These are phyloP conservation scores for Euwallacea fornicatus DNA, from an alignment of 1,140 invertebrate species.

Conservation along the genomic window DNA sequence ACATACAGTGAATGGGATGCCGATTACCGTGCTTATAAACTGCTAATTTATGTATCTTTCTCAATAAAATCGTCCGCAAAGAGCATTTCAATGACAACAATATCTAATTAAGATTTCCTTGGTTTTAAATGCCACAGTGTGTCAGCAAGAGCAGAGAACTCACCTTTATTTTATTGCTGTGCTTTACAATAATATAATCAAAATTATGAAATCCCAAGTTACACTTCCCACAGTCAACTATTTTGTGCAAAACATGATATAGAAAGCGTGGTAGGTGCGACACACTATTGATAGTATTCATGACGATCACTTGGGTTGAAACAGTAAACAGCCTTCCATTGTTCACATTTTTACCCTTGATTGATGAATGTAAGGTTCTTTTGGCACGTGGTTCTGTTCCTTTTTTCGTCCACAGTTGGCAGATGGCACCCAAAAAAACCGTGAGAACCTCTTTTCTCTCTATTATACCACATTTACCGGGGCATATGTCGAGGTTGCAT, in stretches of 20 bases:
- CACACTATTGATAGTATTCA: slow-evolving; percentile 32
- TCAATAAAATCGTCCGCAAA: slow-evolving; percentile 8
- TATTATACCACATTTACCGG: slow-evolving; percentile 29
- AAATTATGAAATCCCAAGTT: slow-evolving; percentile 39
- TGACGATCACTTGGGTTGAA: slow-evolving; percentile 23
- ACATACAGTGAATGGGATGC: not conserved
- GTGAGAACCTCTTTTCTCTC: slow-evolving; percentile 36
- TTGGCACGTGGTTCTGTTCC: slow-evolving; percentile 37
- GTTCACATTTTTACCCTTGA: slow-evolving; percentile 30
- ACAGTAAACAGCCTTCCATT: slow-evolving; percentile 26
- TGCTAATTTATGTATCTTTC: not conserved
- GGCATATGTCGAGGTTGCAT: slow-evolving; percentile 27
- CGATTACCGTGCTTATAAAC: not conserved
- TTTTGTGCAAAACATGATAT: slow-evolving; percentile 33
- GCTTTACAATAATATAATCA: slow-evolving; percentile 32
- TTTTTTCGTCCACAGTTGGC: slow-evolving; percentile 33
- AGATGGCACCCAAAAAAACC: slow-evolving; percentile 37
- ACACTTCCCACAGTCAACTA: slow-evolving; percentile 36
- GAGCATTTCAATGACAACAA: slow-evolving; percentile 16
- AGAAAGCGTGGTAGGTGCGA: slow-evolving; percentile 37
- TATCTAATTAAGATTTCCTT: slow-evolving; percentile 25
- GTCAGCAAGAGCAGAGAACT: slow-evolving; percentile 23
- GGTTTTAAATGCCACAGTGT: slow-evolving; percentile 27
- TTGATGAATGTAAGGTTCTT: slow-evolving; percentile 34
- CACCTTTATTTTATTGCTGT: slow-evolving; percentile 34